These are phyloP conservation scores for Lepidotrigona ventralis DNA, from an alignment of 1,140 invertebrate species.

Conservation along the genomic window DNA sequence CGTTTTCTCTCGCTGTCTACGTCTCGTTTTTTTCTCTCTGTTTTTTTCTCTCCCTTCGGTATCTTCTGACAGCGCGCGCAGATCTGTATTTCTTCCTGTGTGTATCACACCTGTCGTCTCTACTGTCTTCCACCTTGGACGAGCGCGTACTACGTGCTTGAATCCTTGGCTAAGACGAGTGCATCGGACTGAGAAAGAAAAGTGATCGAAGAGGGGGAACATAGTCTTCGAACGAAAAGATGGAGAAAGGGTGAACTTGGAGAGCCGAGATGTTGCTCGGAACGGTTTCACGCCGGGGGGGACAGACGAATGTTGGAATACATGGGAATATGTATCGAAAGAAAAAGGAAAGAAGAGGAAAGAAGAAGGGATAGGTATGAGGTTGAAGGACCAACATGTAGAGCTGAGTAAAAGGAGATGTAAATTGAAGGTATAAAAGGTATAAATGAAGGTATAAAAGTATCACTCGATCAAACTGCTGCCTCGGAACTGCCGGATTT, in stretches of 20 bases:
- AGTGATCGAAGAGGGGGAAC: constrained; percentile 22
- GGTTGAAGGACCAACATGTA: constrained; percentile 21
- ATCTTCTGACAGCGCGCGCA: constrained; percentile 37
- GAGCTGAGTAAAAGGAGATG: background rate
- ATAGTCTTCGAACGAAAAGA: constrained; percentile 55
- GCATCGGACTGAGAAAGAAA: constrained; percentile 54
- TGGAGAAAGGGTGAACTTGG: constrained; percentile 53
- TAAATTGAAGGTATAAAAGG: background rate
- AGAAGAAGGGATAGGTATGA: constrained; percentile 23
- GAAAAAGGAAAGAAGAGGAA: background rate
- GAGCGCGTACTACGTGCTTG: constrained; percentile 57
- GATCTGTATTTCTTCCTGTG: constrained; percentile 52
- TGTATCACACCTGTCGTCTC: constrained; percentile 54
- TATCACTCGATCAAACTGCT: background rate
- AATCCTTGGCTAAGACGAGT: constrained; percentile 56
- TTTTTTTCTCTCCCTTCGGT: background rate
- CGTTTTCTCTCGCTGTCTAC: background rate
- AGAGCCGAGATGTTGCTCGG: constrained; percentile 46
- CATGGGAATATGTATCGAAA: constrained; percentile 13
- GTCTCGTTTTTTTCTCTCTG: background rate
- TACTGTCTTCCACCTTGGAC: constrained; percentile 58
- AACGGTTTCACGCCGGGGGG: constrained; percentile 34
- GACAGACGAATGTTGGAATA: constrained; percentile 25
- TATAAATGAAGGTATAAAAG: background rate
- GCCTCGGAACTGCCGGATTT: background rate